Percentiles rank a stretch among this genome's conserved stretches.
Conservation (phyloP, 2,113 vertebrate genomes). For the Actenoides lindsayi region DNA sequence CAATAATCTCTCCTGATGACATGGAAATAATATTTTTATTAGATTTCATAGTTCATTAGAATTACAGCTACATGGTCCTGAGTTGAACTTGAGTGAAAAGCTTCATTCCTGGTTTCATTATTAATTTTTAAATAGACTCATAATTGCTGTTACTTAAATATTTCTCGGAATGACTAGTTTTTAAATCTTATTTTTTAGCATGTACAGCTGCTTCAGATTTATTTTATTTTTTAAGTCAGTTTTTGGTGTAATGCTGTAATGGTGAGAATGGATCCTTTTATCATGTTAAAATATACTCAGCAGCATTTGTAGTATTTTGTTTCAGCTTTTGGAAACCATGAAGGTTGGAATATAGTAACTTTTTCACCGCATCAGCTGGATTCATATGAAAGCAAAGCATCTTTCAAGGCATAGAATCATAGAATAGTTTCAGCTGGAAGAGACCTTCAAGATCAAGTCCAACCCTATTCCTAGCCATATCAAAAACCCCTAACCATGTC, state of each 20-base stretch:
- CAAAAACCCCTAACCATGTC: too few species aligned
- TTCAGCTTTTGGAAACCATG: not conserved
- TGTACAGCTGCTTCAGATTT: not conserved
- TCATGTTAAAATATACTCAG: not conserved
- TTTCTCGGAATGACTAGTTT: not conserved
- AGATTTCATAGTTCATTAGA: not conserved
- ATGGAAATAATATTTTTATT: not conserved
- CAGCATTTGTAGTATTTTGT: not conserved
- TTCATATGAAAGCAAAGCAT: not conserved
- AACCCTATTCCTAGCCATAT: too few species aligned
- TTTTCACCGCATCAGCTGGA: not conserved
- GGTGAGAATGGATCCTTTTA: not conserved
- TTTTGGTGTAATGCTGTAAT: not conserved
- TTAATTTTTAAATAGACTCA: not conserved
- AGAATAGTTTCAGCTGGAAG: too few species aligned
- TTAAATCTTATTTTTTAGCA: not conserved
- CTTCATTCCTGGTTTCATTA: not conserved
- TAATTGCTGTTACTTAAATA: not conserved
- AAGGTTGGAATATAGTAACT: not conserved
- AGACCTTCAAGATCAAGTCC: too few species aligned
- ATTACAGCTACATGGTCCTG: not conserved
- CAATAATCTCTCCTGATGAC: not conserved
- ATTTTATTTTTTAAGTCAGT: not conserved
- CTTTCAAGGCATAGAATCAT: not conserved
- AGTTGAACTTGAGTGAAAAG: not conserved